Conservation (phyloP, 37 sponge, comb jelly and placozoan species). For the Spongia lamella region DNA sequence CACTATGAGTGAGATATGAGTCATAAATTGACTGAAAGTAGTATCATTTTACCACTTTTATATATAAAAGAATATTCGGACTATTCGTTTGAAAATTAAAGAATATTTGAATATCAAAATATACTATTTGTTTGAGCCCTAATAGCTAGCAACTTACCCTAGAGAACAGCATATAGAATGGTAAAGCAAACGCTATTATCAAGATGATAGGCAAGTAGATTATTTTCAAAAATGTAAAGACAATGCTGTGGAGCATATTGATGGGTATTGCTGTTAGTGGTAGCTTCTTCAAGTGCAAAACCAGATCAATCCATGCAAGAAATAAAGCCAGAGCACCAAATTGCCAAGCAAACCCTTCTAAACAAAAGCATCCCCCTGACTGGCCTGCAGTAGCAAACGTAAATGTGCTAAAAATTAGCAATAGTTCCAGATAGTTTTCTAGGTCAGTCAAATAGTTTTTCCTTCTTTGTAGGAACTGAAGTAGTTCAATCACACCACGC, state of each 20-base stretch:
- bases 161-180: conserved; percentile 33
- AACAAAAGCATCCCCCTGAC: conserved; percentile 7
- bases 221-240: conserved; percentile 8
- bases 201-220: conserved; percentile 19
- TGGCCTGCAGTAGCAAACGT: conserved; percentile 3
- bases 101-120: too few species aligned
- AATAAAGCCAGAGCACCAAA: conserved; percentile 29
- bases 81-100: too few species aligned
- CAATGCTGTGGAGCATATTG: conserved; percentile 15
- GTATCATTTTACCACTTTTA: too few species aligned
- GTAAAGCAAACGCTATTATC: conserved; percentile 22
- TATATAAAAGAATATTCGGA: too few species aligned
- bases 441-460: conserved; percentile 16
- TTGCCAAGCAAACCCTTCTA: conserved; percentile 22
- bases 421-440: conserved; percentile 29
- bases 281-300: conserved; percentile 13
- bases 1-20: too few species aligned
- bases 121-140: too few species aligned
- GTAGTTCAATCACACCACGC: background rate
- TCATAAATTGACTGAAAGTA: too few species aligned
- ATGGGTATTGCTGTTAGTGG: conserved; percentile 25
- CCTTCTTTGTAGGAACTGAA: conserved; percentile 1
- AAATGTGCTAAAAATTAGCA: background rate
- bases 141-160: background rate
- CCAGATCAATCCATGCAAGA: conserved; percentile 31